phyloP scores from a whole-genome alignment of 2,888 invertebrate genomes.

The Cryptocheilus praepositus region DNA sequence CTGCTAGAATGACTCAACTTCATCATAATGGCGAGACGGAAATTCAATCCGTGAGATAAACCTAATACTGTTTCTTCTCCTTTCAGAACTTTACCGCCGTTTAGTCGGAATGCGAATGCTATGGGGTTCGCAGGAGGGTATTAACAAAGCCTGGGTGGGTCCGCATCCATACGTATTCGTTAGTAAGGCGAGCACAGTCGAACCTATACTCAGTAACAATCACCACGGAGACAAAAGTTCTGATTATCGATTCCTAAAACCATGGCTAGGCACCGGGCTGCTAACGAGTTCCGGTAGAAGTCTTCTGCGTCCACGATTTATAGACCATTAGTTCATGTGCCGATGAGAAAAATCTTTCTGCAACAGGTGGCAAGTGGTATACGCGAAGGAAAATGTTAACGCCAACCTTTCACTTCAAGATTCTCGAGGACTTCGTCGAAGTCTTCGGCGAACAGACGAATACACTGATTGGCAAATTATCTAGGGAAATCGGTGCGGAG shows the following conservation, averaged over 20 bases:
- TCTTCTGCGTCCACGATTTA: background rate
- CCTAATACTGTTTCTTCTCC: no score
- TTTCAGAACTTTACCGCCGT: conserved; percentile 76
- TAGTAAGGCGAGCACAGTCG: conserved; percentile 76
- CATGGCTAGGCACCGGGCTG: conserved; percentile 79
- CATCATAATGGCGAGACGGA: no score
- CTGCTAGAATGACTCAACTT: no score
- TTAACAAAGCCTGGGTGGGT: conserved; percentile 77
- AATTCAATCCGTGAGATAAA: background rate
- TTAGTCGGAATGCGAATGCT: conserved; percentile 75
- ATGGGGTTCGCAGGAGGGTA: conserved; percentile 76
- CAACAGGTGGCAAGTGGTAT: conserved; percentile 78
- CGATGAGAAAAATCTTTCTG: no score
- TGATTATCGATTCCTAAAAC: conserved; percentile 77
- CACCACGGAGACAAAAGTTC: conserved; percentile 79
- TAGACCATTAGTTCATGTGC: no score
- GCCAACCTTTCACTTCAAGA: conserved; percentile 83
- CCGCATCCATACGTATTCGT: conserved; percentile 75
- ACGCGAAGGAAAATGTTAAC: conserved; percentile 80
- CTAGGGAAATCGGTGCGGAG: conserved; percentile 67
- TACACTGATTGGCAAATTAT: conserved; percentile 77
- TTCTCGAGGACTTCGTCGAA: conserved; percentile 81
- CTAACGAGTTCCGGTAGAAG: conserved; percentile 76
- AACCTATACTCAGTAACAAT: conserved; percentile 77
- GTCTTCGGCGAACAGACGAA: conserved; percentile 80